Conservation (phyloP, 2,113 vertebrate species). For the Thamnaconus septentrionalis region DNA sequence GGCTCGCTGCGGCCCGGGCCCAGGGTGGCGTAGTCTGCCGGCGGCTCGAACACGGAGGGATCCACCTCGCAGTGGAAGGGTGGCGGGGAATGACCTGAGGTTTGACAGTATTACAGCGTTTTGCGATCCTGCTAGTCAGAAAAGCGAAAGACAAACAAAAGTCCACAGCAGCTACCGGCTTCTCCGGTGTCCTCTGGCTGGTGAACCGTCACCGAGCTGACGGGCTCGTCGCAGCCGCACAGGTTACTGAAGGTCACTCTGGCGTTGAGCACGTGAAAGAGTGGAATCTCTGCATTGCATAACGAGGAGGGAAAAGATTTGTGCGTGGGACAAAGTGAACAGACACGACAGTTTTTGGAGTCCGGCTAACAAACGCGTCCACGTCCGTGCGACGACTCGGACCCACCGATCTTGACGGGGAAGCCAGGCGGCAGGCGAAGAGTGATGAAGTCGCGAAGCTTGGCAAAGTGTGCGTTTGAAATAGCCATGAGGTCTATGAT, state of each 20-base stretch:
- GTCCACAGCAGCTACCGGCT: constrained; percentile 55
- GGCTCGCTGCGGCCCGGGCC: constrained; percentile 88
- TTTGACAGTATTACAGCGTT: not conserved
- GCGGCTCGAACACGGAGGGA: constrained; percentile 88
- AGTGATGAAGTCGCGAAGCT: constrained; percentile 82
- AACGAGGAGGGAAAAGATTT: too few species aligned
- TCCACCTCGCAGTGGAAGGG: constrained; percentile 87
- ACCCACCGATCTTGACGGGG: constrained; percentile 78
- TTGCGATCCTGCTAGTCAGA: not conserved
- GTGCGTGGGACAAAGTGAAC: too few species aligned
- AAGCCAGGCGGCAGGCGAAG: constrained; percentile 79
- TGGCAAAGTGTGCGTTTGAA: constrained; percentile 82
- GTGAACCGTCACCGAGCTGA: constrained; percentile 75
- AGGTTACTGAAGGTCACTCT: constrained; percentile 83
- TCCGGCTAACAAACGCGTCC: not conserved
- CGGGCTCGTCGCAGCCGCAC: constrained; percentile 80
- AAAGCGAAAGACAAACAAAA: not conserved
- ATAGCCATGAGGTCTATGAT: constrained; percentile 86
- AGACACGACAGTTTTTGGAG: not conserved
- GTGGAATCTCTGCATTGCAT: constrained; percentile 75
- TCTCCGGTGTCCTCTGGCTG: constrained; percentile 58
- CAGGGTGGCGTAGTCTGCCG: constrained; percentile 87
- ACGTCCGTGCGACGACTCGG: not conserved
- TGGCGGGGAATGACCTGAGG: constrained; percentile 65
- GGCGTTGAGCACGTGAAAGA: constrained; percentile 82